Percentiles rank a stretch among this genome's conserved stretches.
Evolutionary conservation across 2,888 invertebrate species (phyloP).

Genomic region (Suillia variegata): DNA sequence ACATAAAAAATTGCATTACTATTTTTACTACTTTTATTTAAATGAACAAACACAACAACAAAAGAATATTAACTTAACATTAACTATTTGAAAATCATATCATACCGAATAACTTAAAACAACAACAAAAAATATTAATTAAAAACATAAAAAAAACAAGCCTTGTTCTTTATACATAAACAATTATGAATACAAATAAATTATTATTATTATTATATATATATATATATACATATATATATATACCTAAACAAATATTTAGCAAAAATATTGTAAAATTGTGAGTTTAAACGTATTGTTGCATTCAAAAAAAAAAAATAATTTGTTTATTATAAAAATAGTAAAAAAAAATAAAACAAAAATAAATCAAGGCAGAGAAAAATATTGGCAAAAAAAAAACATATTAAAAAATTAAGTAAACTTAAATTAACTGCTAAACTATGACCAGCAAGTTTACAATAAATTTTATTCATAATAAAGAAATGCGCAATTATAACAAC

Average conservation of each 20-base stretch:
- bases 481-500: conserved; percentile 23
- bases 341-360: conserved; percentile 14
- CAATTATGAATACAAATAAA: conserved; percentile 43
- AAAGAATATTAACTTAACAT: too few relatives aligned
- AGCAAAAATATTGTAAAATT: conserved; percentile 58
- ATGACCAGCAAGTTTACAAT: conserved; percentile 6
- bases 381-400: conserved; percentile 16
- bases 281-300: conserved; percentile 59
- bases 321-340: conserved; percentile 15
- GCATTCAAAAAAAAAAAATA: conserved; percentile 40
- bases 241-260: conserved; percentile 48
- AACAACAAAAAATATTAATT: conserved; percentile 14
- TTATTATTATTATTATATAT: too few relatives aligned
- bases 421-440: conserved; percentile 2
- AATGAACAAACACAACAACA: too few relatives aligned
- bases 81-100: not conserved
- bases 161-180: conserved; percentile 54
- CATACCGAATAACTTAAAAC: not conserved
- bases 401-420: conserved; percentile 26
- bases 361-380: conserved; percentile 23
- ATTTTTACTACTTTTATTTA: too few relatives aligned
- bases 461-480: not conserved
- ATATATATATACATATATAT: conserved; percentile 31
- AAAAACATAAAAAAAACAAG: conserved; percentile 31
- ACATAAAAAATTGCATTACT: too few relatives aligned